phyloP scores from a whole-genome alignment of 1,140 invertebrate genomes.

The Diabrotica undecimpunctata region DNA sequence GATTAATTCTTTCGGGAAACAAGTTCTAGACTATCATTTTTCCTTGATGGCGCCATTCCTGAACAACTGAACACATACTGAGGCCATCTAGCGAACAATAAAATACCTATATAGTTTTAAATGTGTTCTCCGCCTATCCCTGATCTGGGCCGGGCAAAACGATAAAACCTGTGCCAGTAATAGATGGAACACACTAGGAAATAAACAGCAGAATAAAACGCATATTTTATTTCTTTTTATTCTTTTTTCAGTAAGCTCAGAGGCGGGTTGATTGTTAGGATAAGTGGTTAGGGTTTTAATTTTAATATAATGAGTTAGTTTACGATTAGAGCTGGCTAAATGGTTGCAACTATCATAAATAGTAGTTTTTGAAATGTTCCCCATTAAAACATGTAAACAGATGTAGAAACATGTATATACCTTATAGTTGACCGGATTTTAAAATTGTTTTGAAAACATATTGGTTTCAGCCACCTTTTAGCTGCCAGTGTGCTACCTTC shows the following conservation, averaged over 20 bases:
- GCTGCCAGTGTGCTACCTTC: no score
- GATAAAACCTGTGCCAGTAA: slow-evolving; percentile 20
- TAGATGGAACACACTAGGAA: slow-evolving; percentile 16
- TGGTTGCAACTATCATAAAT: no score
- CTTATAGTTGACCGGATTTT: no score
- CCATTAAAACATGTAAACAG: no score
- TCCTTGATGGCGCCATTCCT: neutral
- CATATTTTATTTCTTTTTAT: slow-evolving; percentile 13
- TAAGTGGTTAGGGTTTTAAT: no score
- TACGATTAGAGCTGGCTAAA: no score
- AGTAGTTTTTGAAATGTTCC: no score
- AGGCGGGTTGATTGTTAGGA: neutral
- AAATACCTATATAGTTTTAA: slow-evolving; percentile 16
- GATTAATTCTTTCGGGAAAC: neutral
- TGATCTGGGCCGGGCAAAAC: slow-evolving; percentile 9
- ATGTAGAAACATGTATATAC: no score
- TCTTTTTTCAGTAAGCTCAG: neutral
- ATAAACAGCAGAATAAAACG: slow-evolving; percentile 16
- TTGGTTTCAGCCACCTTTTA: no score
- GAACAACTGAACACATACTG: neutral
- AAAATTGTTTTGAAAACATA: no score
- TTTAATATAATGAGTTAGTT: no score
- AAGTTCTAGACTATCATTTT: neutral
- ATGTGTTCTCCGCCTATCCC: slow-evolving; percentile 6
- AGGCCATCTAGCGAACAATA: slow-evolving; percentile 3